Percentiles rank a stretch among this genome's conserved stretches.
These are phyloP conservation scores for Craseonycteris thonglongyai DNA, from an alignment of 2,113 vertebrate genomes.

Conservation along the genomic window DNA sequence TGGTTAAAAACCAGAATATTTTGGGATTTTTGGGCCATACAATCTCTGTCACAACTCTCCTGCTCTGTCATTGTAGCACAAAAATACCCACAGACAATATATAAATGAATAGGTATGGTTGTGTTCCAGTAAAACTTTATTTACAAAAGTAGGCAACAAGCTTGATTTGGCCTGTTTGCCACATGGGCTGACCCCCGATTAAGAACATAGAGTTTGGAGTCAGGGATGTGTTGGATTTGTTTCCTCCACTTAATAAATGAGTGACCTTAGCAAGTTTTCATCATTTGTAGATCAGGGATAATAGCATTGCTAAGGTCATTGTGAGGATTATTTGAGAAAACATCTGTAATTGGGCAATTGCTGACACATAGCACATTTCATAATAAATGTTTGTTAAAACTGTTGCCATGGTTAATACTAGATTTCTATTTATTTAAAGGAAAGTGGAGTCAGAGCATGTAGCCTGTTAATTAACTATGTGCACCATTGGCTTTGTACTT, in stretches of 20 bases:
- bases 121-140: not conserved
- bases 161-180: not conserved
- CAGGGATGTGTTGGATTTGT: not conserved
- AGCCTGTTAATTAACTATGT: not conserved
- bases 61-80: not conserved
- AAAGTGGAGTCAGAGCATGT: not conserved
- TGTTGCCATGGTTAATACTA: not conserved
- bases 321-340: not conserved
- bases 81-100: not conserved
- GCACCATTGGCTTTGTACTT: not conserved
- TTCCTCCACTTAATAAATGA: not conserved
- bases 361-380: not conserved
- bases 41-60: not conserved
- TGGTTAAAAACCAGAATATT: slow-evolving; percentile 1
- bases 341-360: not conserved
- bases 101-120: not conserved
- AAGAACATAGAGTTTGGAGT: not conserved
- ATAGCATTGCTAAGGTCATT: not conserved
- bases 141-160: not conserved
- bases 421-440: not conserved
- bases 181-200: not conserved
- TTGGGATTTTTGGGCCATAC: not conserved
- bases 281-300: not conserved
- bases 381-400: not conserved
- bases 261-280: not conserved